Evolutionary conservation across 2,113 vertebrate genomes (phyloP), one percentile per base, ranked within the genome.

Genomic region (Coracopsis vasa): DNA sequence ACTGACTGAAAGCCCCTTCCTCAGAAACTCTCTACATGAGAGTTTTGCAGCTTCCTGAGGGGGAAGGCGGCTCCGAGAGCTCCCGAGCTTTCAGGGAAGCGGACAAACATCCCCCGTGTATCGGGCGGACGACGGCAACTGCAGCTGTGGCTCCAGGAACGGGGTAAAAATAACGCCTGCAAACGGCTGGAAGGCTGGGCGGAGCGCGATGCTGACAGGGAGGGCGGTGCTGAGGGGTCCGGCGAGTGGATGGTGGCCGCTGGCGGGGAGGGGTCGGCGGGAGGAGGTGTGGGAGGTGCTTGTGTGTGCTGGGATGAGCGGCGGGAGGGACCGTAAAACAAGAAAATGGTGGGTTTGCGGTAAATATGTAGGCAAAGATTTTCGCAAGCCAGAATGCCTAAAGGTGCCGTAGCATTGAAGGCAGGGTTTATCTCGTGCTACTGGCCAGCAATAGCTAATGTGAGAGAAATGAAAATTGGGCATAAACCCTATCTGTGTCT

Each of bases 101-200:
- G 11, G 2, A 13, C 8, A 31, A 62, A 29, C 3, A n/a, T n/a
- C n/a, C n/a, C n/a, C n/a, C n/a, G n/a, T n/a, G n/a, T n/a, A n/a
- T n/a, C 1, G 5, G 19, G 10, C 1, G 3, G 5, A 3, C 5
- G 0, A 5, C 1, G 6, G 37, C 5, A 4, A 0, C 8, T 0
- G 14, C 50, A 7, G 4, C 12, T 1, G 14, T 1, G 5, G 6
- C 7, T 3, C 7, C 1, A 3, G 2, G 16, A 17, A 4, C 0
- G 1, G 10, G 7, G 5, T 21, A 29, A 23, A 33, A 50, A 15
- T 0, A 5, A 7, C 8, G 4, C 3, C 7, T 9, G 33, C 3
- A 9, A 1, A n/a, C 7, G 8, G 13, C 2, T 4, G 7, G 19
- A 21, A 23, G 5, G n/a, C 16, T 16, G 12, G 7, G 44, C n/a